Evolutionary conservation across 1,140 invertebrate genomes (phyloP).

Genomic region (Tenebrio molitor): DNA sequence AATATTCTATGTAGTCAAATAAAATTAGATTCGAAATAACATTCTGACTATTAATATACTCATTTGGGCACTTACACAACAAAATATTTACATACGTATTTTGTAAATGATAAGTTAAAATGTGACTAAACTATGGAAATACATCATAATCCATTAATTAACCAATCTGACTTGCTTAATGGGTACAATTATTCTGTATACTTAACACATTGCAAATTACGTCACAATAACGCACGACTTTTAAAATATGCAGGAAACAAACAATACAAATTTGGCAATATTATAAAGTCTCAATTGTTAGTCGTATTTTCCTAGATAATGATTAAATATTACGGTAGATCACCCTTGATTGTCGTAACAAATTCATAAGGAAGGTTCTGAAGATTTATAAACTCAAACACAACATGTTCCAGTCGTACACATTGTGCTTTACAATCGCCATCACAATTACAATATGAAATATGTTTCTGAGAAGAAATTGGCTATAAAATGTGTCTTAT

Average conservation of each 20-base stretch:
- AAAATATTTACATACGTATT: too few relatives aligned
- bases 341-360: conserved; percentile 32
- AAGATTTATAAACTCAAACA: background rate
- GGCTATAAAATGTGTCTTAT: conserved; percentile 35
- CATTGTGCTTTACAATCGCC: background rate
- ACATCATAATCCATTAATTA: too few relatives aligned
- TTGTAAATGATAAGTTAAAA: too few relatives aligned
- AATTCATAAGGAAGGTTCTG: conserved; percentile 4
- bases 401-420: background rate
- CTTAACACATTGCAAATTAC: background rate
- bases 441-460: conserved; percentile 5
- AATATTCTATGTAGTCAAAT: background rate
- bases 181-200: conserved; percentile 4
- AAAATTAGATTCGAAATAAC: background rate
- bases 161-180: background rate
- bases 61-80: too few relatives aligned
- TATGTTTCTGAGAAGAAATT: conserved; percentile 15
- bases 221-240: conserved; percentile 2
- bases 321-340: background rate
- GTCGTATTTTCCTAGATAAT: background rate
- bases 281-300: too few relatives aligned
- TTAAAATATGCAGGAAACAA: conserved; percentile 5
- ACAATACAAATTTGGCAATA: background rate
- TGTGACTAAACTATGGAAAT: too few relatives aligned
- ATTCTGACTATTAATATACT: too few relatives aligned